Base-by-base conservation (phyloP, 1,140 invertebrate species). In the Calliopsis andreniformis region DNA sequence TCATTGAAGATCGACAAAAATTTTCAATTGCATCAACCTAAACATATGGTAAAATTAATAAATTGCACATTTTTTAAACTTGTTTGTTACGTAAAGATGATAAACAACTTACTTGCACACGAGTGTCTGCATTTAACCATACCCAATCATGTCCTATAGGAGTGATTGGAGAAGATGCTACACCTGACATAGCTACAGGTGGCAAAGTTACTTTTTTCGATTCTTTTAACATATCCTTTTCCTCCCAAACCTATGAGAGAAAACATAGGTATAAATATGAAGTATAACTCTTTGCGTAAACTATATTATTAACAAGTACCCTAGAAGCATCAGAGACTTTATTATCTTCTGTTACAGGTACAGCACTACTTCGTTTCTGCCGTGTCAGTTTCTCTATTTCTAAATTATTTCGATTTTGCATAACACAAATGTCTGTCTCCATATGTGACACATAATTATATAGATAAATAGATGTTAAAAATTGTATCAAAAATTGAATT, bases 11-110 rank as follows among this genome's bases (percentile, higher is more conserved):
- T 70, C 93, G 93, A 83, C 96, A 97, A 84, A 96, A 96, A 6
- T 94, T 95, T 90, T 96, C 94, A 58, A 97, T 95, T 1, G 95
- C 95, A 66, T 94, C 93, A 75, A 95, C 93, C 95, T 96, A 87
- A 91, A 91, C 63, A 77, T 16, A 83, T 14, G 56, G 59, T 66
- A n/a, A n/a, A n/a, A n/a, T n/a, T n/a, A n/a, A n/a, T n/a, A n/a
- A n/a, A n/a, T n/a, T n/a, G n/a, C 35, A n/a, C 3, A 63, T 23
- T 39, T 59, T 59, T 61, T 61, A 67, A 67, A 43, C 51, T 20
- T 55, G n/a, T n/a, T 20, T 53, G 30, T 64, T 53, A 12, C 23
- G 0, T 43, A 16, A 32, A 10, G 25, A 43, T 47, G n/a, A 10
- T 12, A 14, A 58, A 78, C 47, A 45, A 69, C 49, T 73, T 16